Percentiles rank a stretch among this genome's conserved stretches.
These are phyloP conservation scores for Macropus fuliginosus DNA, from an alignment of 2,797 vertebrate genomes.

Conservation along the genomic window DNA sequence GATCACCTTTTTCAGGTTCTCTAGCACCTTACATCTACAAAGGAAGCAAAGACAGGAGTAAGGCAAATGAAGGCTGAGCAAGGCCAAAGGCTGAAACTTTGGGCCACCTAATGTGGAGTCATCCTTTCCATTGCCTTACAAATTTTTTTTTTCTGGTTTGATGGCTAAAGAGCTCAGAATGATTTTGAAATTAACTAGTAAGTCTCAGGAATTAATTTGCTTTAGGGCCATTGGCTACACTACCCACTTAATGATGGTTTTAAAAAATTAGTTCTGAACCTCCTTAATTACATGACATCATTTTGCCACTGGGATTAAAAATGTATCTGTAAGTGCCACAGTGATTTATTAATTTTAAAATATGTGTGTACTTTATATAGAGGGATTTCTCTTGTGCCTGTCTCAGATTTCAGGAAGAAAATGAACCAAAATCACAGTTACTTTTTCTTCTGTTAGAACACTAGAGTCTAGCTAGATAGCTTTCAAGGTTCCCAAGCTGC, in stretches of 20 bases:
- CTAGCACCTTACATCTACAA: not conserved
- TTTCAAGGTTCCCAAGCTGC: not conserved
- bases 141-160: not conserved
- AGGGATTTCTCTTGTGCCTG: not conserved
- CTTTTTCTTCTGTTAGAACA: not conserved
- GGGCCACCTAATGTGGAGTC: not conserved
- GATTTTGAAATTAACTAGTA: conserved; percentile 5
- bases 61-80: not conserved
- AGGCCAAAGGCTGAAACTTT: not conserved
- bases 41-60: not conserved
- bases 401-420: conserved; percentile 9
- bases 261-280: not conserved
- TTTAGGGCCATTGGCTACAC: not conserved
- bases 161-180: not conserved
- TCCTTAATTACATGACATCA: not conserved
- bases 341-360: conserved; percentile 22
- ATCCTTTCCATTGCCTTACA: not conserved
- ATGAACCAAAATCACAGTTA: conserved; percentile 16
- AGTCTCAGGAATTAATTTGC: not conserved
- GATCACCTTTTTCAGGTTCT: not conserved
- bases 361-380: not conserved
- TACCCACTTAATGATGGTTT: conserved; percentile 14
- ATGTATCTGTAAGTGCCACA: not conserved
- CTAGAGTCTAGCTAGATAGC: not conserved
- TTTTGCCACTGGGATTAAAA: conserved; percentile 25